Evolutionary conservation across 2,797 vertebrate genomes (phyloP).

Genomic region (Graptemys geographica): DNA sequence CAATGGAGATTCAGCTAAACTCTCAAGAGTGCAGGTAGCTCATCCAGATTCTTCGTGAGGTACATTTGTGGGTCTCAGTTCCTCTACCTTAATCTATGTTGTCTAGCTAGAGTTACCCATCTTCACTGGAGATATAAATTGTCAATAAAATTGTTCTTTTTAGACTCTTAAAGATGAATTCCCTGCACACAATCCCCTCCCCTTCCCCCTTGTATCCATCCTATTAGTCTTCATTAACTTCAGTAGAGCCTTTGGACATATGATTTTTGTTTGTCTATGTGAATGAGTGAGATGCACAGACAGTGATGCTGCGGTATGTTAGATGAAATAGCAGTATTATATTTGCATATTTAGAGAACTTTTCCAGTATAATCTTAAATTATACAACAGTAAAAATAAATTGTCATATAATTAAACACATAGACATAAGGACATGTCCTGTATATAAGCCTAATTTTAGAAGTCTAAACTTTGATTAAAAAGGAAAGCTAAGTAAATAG

Average conservation of each 20-base stretch:
- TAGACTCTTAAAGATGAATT: background rate
- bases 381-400: background rate
- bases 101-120: background rate
- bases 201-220: background rate
- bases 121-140: background rate
- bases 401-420: background rate
- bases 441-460: background rate
- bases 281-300: background rate
- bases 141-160: background rate
- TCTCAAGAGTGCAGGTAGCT: background rate
- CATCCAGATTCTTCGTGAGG: background rate
- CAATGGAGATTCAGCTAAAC: background rate
- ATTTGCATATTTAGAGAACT: background rate
- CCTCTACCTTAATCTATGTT: background rate
- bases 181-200: background rate
- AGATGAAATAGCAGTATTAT: background rate
- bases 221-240: background rate
- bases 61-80: background rate
- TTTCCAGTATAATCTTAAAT: background rate
- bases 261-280: fast-evolving
- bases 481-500: background rate
- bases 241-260: background rate
- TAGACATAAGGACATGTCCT: background rate
- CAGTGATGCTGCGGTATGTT: background rate
- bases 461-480: background rate